phyloP scores from a whole-genome alignment of 1,140 invertebrate genomes.

The Diorhabda sublineata region DNA sequence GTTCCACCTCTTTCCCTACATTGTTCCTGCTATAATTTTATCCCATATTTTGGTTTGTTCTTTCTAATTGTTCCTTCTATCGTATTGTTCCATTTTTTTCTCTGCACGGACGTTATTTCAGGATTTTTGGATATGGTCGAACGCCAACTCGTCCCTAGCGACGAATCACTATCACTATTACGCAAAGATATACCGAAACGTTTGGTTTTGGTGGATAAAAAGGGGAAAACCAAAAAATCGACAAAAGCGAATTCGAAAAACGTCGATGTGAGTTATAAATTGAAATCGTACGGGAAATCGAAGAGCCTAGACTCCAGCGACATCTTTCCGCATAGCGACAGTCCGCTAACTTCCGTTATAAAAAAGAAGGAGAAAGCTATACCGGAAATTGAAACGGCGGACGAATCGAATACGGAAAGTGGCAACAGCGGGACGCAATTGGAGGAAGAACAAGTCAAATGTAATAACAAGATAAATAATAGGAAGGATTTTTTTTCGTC shows the following conservation, averaged over 20 bases:
- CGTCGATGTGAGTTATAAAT: conserved; percentile 50
- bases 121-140: conserved; percentile 76
- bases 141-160: conserved; percentile 64
- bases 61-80: too few species aligned
- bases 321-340: conserved; percentile 48
- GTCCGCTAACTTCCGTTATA: not conserved
- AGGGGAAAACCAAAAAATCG: conserved; percentile 53
- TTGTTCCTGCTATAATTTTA: not conserved
- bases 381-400: conserved; percentile 27
- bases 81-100: too few species aligned
- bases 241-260: conserved; percentile 35
- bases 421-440: not conserved
- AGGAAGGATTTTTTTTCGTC: conserved; percentile 48
- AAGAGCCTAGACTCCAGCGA: conserved; percentile 80
- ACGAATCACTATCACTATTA: conserved; percentile 64
- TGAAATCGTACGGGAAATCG: conserved; percentile 76
- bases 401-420: conserved; percentile 5
- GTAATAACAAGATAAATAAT: conserved; percentile 37
- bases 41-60: too few species aligned
- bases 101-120: not conserved
- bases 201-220: conserved; percentile 66
- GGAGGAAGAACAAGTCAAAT: conserved; percentile 9
- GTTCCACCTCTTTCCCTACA: not conserved
- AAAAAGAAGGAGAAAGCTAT: conserved; percentile 40
- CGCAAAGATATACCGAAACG: conserved; percentile 70